Conservation (phyloP, 2,888 invertebrate genomes). For the Ormyrus labotus region DNA sequence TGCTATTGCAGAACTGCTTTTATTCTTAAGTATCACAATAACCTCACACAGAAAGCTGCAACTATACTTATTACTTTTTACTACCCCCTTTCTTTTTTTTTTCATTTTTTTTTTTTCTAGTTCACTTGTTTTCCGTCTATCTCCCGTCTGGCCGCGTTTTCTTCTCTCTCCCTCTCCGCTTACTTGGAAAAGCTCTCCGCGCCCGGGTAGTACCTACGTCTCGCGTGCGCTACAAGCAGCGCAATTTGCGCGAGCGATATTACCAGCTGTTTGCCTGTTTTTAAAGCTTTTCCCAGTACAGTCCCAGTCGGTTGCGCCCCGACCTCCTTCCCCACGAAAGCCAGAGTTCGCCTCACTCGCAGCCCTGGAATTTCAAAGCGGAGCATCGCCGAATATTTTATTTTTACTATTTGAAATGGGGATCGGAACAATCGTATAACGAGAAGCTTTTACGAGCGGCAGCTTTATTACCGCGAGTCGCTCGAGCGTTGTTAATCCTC, state of each 20-base stretch:
- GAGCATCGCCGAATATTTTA: not conserved
- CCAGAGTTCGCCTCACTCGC: not conserved
- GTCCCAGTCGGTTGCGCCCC: not conserved
- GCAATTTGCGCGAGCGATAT: slow-evolving; percentile 17
- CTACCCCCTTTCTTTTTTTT: slow-evolving; percentile 45
- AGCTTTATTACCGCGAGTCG: too few species aligned
- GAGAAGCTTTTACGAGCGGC: too few species aligned
- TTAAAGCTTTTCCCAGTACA: not conserved
- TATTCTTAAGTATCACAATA: slow-evolving; percentile 74
- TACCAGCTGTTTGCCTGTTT: slow-evolving; percentile 11
- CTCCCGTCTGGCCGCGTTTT: not conserved
- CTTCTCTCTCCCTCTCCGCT: not conserved
- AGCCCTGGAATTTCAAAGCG: not conserved
- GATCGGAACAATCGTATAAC: too few species aligned
- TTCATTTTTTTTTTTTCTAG: slow-evolving; percentile 2
- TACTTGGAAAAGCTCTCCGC: slow-evolving; percentile 3
- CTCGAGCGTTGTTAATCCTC: too few species aligned
- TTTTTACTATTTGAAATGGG: too few species aligned
- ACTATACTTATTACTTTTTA: slow-evolving; percentile 64
- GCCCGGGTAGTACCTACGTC: not conserved
- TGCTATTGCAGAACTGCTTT: slow-evolving; percentile 58
- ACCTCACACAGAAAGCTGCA: slow-evolving; percentile 74
- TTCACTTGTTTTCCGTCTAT: not conserved
- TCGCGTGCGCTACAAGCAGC: not conserved
- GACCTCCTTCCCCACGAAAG: not conserved